Percentiles rank a stretch among this genome's conserved stretches.
These are phyloP conservation scores for Bubo bubo DNA, from an alignment of 2,113 vertebrate genomes.

Conservation along the genomic window DNA sequence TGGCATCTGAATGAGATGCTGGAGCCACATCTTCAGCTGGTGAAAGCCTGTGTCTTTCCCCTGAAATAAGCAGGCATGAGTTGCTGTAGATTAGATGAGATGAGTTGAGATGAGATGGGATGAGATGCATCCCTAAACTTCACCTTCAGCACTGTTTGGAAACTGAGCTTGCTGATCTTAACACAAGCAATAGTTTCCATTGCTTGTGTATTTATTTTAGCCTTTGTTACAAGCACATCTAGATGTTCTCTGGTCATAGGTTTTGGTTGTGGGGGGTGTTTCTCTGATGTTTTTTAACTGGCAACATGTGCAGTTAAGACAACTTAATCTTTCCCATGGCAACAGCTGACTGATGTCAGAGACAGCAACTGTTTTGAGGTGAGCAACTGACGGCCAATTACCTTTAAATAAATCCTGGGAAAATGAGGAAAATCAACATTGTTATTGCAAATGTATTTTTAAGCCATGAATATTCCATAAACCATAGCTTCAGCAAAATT, in stretches of 20 bases:
- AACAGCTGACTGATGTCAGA: slow-evolving; percentile 2
- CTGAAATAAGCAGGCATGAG: background rate
- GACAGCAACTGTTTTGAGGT: background rate
- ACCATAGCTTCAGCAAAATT: background rate
- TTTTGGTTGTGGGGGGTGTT: background rate
- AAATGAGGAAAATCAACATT: background rate
- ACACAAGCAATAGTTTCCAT: background rate
- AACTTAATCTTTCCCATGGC: slow-evolving; percentile 20
- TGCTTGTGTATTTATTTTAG: background rate
- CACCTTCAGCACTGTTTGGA: background rate
- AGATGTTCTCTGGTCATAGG: background rate
- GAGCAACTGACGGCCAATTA: background rate
- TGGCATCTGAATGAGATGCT: background rate
- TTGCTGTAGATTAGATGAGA: background rate
- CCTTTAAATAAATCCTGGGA: background rate
- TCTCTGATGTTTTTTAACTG: background rate
- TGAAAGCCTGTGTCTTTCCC: background rate
- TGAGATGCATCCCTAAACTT: background rate
- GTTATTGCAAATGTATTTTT: background rate
- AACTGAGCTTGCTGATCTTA: background rate
- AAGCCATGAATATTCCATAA: background rate
- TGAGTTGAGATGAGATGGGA: background rate
- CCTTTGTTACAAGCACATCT: background rate
- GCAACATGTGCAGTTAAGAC: background rate
- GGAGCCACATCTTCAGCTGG: background rate